phyloP scores from a whole-genome alignment of 2,888 invertebrate species.

The Drosophila anomelani region DNA sequence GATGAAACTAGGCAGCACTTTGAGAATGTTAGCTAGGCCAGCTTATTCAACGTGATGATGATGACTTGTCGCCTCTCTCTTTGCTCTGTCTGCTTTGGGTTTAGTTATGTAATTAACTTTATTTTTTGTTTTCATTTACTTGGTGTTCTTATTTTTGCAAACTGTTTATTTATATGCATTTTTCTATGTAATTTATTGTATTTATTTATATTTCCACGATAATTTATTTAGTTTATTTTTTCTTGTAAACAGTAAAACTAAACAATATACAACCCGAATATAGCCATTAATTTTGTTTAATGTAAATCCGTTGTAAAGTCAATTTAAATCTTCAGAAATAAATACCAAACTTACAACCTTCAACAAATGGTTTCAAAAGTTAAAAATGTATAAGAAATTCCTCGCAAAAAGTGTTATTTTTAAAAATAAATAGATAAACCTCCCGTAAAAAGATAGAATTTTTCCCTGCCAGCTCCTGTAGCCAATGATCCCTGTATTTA shows the following conservation, averaged over 20 bases:
- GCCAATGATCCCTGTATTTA: constrained; percentile 6
- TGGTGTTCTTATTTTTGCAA: not conserved
- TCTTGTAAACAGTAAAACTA: not conserved
- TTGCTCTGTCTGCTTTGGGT: not conserved
- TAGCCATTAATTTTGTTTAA: not conserved
- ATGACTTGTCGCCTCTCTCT: constrained; percentile 4
- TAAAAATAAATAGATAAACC: not conserved
- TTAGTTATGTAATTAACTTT: constrained; percentile 19
- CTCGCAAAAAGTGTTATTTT: not conserved
- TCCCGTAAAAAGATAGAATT: not conserved
- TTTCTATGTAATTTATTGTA: not conserved
- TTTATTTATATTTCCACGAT: not conserved
- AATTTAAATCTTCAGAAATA: too few species aligned
- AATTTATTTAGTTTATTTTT: not conserved
- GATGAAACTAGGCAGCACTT: constrained; percentile 20
- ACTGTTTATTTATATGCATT: not conserved
- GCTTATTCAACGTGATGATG: constrained; percentile 7
- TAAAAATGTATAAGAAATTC: not conserved
- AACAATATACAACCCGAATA: not conserved
- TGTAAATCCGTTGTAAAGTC: too few species aligned
- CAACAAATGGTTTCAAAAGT: accelerated
- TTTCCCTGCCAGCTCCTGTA: not conserved
- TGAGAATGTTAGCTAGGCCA: not conserved
- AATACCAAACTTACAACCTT: not conserved
- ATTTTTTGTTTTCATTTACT: not conserved